phyloP scores from a whole-genome alignment of 2,113 vertebrate species.

The Cyrtonyx montezumae region DNA sequence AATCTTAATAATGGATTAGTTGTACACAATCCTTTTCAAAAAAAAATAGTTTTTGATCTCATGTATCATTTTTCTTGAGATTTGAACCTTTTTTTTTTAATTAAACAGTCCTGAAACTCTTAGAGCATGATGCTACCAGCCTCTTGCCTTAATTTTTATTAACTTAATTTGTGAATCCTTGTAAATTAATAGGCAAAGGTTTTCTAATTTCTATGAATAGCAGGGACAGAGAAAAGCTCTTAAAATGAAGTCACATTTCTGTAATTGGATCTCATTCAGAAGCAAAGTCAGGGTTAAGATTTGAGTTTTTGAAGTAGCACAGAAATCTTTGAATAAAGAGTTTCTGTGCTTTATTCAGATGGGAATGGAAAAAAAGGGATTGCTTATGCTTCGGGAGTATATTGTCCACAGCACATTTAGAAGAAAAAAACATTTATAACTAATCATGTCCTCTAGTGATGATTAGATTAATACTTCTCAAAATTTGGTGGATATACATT shows the following conservation, averaged over 20 bases:
- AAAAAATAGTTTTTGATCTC: neutral
- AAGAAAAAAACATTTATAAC: neutral
- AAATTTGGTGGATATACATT: neutral
- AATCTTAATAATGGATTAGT: conserved; percentile 33
- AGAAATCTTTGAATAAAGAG: neutral
- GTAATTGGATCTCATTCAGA: conserved; percentile 41
- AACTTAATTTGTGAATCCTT: neutral
- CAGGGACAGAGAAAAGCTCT: neutral
- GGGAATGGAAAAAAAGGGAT: neutral
- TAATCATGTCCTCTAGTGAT: neutral
- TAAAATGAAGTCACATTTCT: neutral
- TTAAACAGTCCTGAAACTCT: neutral
- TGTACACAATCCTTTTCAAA: conserved; percentile 15
- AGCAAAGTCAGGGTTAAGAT: neutral
- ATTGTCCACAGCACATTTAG: neutral
- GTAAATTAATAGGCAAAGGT: conserved; percentile 5
- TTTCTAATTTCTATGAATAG: conserved; percentile 4
- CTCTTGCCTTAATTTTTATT: neutral
- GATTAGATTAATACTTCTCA: conserved; percentile 9
- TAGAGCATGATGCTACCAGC: neutral
- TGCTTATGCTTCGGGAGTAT: neutral
- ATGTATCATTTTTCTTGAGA: neutral
- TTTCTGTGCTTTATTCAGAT: neutral
- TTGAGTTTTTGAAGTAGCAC: neutral
- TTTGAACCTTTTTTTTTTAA: neutral